phyloP scores from a whole-genome alignment of 2,888 invertebrate species.

The Blomia tropicalis region DNA sequence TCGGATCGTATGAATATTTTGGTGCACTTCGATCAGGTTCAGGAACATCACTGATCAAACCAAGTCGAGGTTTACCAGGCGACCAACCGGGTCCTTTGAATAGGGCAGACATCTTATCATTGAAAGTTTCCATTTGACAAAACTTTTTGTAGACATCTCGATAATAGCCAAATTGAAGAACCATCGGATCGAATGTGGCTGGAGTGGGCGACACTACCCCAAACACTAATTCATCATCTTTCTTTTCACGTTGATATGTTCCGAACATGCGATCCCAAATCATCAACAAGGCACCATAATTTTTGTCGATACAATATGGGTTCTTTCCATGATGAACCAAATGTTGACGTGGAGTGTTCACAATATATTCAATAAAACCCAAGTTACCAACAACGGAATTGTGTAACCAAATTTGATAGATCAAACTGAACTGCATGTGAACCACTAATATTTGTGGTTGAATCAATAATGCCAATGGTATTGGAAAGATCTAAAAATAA shows the following conservation, averaged over 20 bases:
- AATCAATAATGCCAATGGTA: constrained; percentile 49
- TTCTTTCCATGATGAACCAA: constrained; percentile 58
- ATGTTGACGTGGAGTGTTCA: constrained; percentile 80
- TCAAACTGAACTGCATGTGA: constrained; percentile 70
- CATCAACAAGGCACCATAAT: constrained; percentile 77
- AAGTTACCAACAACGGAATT: constrained; percentile 61
- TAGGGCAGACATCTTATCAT: constrained; percentile 51
- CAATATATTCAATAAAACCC: constrained; percentile 66
- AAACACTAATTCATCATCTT: constrained; percentile 62
- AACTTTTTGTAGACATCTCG: constrained; percentile 49
- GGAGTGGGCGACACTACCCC: constrained; percentile 62
- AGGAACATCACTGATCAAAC: constrained; percentile 54
- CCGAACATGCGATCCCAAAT: constrained; percentile 71
- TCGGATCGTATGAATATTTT: constrained; percentile 13
- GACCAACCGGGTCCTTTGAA: constrained; percentile 77
- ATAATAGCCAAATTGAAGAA: constrained; percentile 53
- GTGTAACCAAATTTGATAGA: constrained; percentile 88
- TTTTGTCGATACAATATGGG: constrained; percentile 76
- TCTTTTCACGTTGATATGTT: constrained; percentile 52
- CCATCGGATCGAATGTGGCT: constrained; percentile 57
- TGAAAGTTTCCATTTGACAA: constrained; percentile 38
- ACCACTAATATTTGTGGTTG: constrained; percentile 62
- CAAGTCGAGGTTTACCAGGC: constrained; percentile 58
- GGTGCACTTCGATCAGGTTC: constrained; percentile 42
- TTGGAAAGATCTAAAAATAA: constrained; percentile 32